These are phyloP conservation scores for Ellobius talpinus DNA, from an alignment of 2,113 vertebrate genomes.

Conservation along the genomic window DNA sequence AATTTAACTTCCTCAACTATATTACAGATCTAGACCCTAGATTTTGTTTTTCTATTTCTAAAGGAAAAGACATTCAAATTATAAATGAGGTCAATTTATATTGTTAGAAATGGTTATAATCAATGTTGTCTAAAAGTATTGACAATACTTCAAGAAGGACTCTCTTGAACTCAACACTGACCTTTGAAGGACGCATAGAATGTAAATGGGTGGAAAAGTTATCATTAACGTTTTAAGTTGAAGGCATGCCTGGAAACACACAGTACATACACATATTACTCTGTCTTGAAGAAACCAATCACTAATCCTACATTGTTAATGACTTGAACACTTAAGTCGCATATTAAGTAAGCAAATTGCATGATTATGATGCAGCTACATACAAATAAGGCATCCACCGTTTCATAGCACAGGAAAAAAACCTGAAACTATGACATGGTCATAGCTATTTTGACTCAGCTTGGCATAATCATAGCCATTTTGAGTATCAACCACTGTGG, in stretches of 20 bases:
- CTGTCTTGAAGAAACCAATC: neutral
- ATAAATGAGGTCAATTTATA: neutral
- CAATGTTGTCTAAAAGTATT: neutral
- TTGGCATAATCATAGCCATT: neutral
- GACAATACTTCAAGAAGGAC: neutral
- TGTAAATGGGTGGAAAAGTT: neutral
- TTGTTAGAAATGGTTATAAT: neutral
- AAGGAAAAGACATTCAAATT: neutral
- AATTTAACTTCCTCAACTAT: neutral
- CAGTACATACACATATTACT: neutral
- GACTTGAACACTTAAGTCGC: neutral
- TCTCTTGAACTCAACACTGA: neutral
- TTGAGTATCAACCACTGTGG: neutral
- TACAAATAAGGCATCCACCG: neutral
- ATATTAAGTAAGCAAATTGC: slow-evolving; percentile 2
- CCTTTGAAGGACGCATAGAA: neutral
- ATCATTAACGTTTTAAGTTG: neutral
- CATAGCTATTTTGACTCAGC: neutral
- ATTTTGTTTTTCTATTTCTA: neutral
- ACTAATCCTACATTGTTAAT: neutral
- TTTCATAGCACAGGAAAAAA: neutral
- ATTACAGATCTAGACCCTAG: neutral
- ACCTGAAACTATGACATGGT: neutral
- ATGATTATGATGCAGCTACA: neutral
- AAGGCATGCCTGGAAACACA: neutral